phyloP scores from a whole-genome alignment of 2,888 invertebrate species.

The Odontocolon sp. region DNA sequence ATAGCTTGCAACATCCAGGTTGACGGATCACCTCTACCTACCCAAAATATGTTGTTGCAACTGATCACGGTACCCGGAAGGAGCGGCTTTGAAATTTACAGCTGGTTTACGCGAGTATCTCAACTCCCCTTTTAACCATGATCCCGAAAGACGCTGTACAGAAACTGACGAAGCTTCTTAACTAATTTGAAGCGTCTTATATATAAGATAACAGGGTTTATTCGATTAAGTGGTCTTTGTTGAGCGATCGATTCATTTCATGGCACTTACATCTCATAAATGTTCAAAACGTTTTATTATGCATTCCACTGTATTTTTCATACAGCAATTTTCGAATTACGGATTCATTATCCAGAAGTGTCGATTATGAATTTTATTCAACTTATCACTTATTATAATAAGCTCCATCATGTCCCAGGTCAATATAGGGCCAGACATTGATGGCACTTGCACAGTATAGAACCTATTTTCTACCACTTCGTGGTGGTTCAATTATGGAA shows the following conservation, averaged over 20 bases:
- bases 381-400: too few species aligned
- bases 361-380: too few species aligned
- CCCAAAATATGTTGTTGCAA: constrained; percentile 26
- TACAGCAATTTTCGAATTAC: too few species aligned
- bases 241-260: constrained; percentile 37
- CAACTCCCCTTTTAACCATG: constrained; percentile 4
- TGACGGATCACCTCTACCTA: constrained; percentile 21
- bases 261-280: not conserved
- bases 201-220: constrained; percentile 31
- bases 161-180: not conserved
- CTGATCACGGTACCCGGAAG: constrained; percentile 10
- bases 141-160: constrained; percentile 6
- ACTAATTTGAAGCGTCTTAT: not conserved
- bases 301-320: not conserved
- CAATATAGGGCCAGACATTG: too few species aligned
- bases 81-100: constrained; percentile 45
- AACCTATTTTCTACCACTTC: too few species aligned
- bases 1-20: constrained; percentile 6
- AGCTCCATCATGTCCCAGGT: too few species aligned
- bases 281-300: not conserved
- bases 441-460: too few species aligned
- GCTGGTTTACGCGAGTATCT: constrained; percentile 46
- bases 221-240: constrained; percentile 36
- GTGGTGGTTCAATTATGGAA: too few species aligned
- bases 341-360: too few species aligned